Base-by-base conservation (phyloP, 2,888 invertebrate genomes). In the Spicauda simplicius region DNA sequence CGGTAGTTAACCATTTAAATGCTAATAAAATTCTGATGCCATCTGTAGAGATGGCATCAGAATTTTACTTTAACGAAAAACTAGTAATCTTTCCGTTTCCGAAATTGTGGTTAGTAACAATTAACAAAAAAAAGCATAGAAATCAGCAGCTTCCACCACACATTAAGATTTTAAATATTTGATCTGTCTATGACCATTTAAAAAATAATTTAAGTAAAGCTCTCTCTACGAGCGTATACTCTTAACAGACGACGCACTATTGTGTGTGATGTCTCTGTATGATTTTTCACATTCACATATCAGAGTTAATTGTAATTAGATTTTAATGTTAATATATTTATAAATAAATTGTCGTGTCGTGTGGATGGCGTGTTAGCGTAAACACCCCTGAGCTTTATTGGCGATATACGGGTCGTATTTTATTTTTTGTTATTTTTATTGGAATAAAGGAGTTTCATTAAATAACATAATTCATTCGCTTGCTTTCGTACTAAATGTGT, bases 281-380 rank as follows among this genome's bases (percentile, higher is more conserved):
- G 78, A 80, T 80, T 76, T 74, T 80, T 81, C 81, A 81, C 80
- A 81, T 78, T 86, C 85, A 91, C 92, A 92, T 92, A 92, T 91
- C 92, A 92, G 79, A 83, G 82, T 86, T 84, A 75, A 78, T 78
- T 84, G 80, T 87, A 84, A 80, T 85, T 86, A 85, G 72, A 71
- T 69, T 12, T 5, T 78, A 67, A 61, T 61, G 54, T 67, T 61
- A 60, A 66, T 66, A 50, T 65, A 59, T 62, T 45, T 41, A 55
- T 62, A 54, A 54, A 54, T 72, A 60, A 71, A 74, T 72, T 82
- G 88, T 91, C 89, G 88, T 91, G 91, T 91, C 88, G 90, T 90
- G 85, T 86, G 87, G 88, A 87, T 91, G 90, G 86, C 72, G 69
- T 68, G 64, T 74, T 72, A 69, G 59, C 70, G 37, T 73, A 64